Conservation (phyloP, 1,140 invertebrate genomes). For the Drosophila bipectinata region DNA sequence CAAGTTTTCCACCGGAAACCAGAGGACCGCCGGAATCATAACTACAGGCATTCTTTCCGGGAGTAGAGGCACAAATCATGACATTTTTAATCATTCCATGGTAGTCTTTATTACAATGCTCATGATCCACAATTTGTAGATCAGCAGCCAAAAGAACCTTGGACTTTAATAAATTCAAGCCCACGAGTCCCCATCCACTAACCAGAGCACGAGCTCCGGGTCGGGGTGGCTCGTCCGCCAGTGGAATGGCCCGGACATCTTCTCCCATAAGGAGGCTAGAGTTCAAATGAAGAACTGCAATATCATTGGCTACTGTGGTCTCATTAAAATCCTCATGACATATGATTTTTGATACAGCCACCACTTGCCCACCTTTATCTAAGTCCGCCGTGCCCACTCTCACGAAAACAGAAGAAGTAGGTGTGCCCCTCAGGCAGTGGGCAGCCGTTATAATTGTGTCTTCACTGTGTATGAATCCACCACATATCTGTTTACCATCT, state of each 20-base stretch:
- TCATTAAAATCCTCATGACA: background rate
- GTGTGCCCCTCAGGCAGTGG: slow-evolving; percentile 1
- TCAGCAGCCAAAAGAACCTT: background rate
- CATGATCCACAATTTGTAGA: background rate
- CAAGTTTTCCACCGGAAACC: slow-evolving; percentile 51
- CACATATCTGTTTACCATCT: background rate
- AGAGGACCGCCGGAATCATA: slow-evolving; percentile 84
- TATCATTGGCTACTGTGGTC: slow-evolving; percentile 31
- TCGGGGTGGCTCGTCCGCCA: slow-evolving; percentile 11
- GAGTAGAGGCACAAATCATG: slow-evolving; percentile 80
- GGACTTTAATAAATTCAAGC: too few species aligned
- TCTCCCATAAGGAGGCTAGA: background rate
- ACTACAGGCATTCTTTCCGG: slow-evolving; percentile 7
- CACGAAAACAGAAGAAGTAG: background rate
- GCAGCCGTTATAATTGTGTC: slow-evolving; percentile 11
- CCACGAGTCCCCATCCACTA: slow-evolving; percentile 77
- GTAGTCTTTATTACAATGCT: slow-evolving; percentile 23
- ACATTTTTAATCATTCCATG: background rate
- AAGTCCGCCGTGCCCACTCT: slow-evolving; percentile 2
- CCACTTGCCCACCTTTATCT: background rate
- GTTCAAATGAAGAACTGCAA: slow-evolving; percentile 48
- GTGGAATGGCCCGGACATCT: slow-evolving; percentile 13
- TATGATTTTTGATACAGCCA: background rate
- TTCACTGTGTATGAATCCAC: slow-evolving; percentile 13
- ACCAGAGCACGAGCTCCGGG: slow-evolving; percentile 48